Percentiles rank a stretch among this genome's conserved stretches.
Conservation (phyloP, 2,797 vertebrate species). For the Garrulus glandarius region DNA sequence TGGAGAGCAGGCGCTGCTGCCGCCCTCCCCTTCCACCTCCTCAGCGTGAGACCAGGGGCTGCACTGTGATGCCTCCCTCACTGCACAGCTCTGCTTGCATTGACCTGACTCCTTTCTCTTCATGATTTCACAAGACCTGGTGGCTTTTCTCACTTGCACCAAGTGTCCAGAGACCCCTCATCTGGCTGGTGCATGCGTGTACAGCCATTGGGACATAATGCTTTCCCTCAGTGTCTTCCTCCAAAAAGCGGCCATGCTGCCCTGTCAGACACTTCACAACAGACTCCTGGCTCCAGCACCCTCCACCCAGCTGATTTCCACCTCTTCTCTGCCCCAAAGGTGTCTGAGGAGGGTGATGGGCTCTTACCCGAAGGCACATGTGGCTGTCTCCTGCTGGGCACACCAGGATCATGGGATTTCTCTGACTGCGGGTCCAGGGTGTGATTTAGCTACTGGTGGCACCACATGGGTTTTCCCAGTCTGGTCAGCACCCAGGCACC, state of each 20-base stretch:
- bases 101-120: not conserved
- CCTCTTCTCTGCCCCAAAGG: not conserved
- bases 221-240: fast-evolving
- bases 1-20: fast-evolving
- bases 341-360: not conserved
- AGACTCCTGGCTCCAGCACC: not conserved
- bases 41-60: fast-evolving
- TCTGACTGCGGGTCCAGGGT: not conserved
- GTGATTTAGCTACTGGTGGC: not conserved
- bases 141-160: not conserved
- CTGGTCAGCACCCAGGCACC: not conserved
- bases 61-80: not conserved
- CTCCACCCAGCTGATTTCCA: not conserved
- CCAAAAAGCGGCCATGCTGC: fast-evolving
- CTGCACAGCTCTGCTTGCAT: not conserved
- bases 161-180: not conserved
- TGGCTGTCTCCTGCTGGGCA: not conserved
- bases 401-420: not conserved
- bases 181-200: not conserved
- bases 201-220: fast-evolving
- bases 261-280: not conserved
- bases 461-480: not conserved
- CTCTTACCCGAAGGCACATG: fast-evolving
- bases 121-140: not conserved
- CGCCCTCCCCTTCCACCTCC: not conserved